These are phyloP conservation scores for Papilio protenor DNA, from an alignment of 2,888 invertebrate genomes.

Conservation along the genomic window DNA sequence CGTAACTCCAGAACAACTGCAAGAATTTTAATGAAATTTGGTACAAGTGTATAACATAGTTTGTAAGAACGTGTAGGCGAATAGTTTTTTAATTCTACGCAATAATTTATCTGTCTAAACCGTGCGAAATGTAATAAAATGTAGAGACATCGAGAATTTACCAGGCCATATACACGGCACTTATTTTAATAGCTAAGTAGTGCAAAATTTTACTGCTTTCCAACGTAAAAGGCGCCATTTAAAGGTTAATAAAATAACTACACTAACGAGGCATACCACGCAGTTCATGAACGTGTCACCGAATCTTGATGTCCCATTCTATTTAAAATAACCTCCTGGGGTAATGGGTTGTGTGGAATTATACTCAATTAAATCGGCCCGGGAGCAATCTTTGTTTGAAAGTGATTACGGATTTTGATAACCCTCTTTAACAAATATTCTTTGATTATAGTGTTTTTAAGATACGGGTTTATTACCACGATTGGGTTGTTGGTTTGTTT, in stretches of 20 bases:
- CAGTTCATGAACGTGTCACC: background rate
- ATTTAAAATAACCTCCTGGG: background rate
- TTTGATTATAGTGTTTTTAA: too few species aligned
- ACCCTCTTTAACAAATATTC: background rate
- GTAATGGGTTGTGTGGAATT: background rate
- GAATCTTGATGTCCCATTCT: background rate
- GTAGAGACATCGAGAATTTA: background rate
- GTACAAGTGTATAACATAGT: too few species aligned
- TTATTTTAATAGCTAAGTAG: constrained; percentile 1
- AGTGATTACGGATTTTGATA: background rate
- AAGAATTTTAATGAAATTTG: too few species aligned
- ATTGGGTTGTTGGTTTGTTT: too few species aligned
- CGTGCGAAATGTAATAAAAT: background rate
- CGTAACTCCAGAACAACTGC: too few species aligned
- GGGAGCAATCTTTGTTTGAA: background rate
- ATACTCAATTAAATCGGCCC: background rate
- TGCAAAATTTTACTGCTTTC: background rate
- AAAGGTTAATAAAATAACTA: constrained; percentile 6
- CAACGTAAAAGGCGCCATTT: background rate
- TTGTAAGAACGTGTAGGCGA: too few species aligned
- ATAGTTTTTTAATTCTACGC: background rate
- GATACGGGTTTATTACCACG: too few species aligned
- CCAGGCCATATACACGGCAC: background rate
- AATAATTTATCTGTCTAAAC: background rate
- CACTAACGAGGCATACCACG: background rate